Base-by-base conservation (phyloP, 2,797 vertebrate genomes). In the Phataginus tetradactyla region DNA sequence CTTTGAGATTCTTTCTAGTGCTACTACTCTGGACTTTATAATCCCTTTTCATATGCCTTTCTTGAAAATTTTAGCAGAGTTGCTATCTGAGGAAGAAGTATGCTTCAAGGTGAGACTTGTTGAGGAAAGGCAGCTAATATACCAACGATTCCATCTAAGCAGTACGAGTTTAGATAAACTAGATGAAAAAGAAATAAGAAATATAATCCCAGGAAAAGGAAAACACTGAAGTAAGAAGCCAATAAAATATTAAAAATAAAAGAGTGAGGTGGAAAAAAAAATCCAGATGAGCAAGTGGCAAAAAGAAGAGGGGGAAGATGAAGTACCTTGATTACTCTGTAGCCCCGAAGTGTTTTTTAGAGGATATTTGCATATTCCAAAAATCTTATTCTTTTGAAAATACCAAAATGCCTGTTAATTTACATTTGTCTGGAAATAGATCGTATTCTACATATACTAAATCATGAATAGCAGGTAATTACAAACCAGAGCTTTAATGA, bases 371-470 rank as follows among this genome's bases (percentile, higher is more conserved):
- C 29, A 34, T 69, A 69, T 83, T 83, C 25, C 21, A 32, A 77
- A 84, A 85, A 29, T 68, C 64, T 32, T 32, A 45, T 88, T 81
- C 83, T 72, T 92, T 96, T 83, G 39, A 83, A 89, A 91, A 78
- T 25, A 15, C n/a, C 15, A 39, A 84, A 68, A 79, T 64, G 23
- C 10, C 57, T 32, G 42, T 63, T 90, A 64, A 72, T 75, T 83
- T 86, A 49, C n/a, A 71, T 77, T 86, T 91, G 32, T 53, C 66
- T 87, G 25, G 63, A 86, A 92, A 79, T 71, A 81, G 34, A 42
- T 29, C 21, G 13, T 29, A 81, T 79, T 59, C 57, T 92, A 90
- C 29, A 29, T 27, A 78, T 63, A 63, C 53, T 95, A 90, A 85
- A 79, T 55, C 4, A 84, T 83, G 80, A 95, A 75, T 51, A 53